phyloP scores from a whole-genome alignment of 2,797 vertebrate species.

The Vespertilio murinus region DNA sequence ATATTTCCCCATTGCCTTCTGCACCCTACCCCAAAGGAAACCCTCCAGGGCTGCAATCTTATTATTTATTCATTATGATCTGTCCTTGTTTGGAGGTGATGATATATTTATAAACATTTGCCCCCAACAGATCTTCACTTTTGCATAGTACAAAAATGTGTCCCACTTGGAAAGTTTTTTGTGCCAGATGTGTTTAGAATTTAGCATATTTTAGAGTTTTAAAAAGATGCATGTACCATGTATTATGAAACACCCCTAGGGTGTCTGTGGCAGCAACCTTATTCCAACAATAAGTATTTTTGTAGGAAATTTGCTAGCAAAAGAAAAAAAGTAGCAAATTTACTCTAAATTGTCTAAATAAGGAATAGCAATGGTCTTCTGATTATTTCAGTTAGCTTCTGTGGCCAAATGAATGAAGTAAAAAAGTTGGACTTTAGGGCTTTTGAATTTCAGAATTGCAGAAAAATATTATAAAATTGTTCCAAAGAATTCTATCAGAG shows the following conservation, averaged over 20 bases:
- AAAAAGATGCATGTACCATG: not conserved
- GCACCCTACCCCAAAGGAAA: not conserved
- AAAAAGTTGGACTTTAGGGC: not conserved
- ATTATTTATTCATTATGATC: not conserved
- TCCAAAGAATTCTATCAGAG: not conserved
- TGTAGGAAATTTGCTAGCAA: not conserved
- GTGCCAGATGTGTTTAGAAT: not conserved
- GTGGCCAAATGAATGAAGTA: not conserved
- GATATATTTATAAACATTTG: not conserved
- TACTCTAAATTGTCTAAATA: not conserved
- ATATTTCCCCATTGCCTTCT: not conserved
- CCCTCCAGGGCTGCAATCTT: not conserved
- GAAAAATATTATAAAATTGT: not conserved
- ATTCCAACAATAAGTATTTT: not conserved
- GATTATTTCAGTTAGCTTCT: not conserved
- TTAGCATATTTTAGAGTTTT: not conserved
- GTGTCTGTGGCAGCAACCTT: not conserved
- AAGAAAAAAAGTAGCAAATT: not conserved
- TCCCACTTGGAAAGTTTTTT: not conserved
- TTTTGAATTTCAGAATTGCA: not conserved
- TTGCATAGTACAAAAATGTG: not conserved
- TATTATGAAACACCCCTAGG: not conserved
- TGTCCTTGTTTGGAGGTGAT: not conserved
- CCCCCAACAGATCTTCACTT: not conserved
- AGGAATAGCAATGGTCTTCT: not conserved